Percentiles rank a stretch among this genome's conserved stretches.
phyloP scores from a whole-genome alignment of 2,113 vertebrate genomes.

The Tragelaphus scriptus region DNA sequence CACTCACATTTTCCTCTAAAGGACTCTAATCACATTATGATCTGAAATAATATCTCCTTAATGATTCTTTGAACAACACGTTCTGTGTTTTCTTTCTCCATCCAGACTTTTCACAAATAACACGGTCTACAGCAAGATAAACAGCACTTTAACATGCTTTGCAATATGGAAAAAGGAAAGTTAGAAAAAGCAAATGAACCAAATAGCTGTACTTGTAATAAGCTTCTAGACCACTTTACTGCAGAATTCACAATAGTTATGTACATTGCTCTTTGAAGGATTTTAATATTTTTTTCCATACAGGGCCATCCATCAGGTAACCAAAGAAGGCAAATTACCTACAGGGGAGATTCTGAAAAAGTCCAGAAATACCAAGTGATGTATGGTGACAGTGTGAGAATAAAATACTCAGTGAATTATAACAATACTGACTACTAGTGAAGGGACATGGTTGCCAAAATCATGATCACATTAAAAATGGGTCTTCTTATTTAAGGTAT shows the following conservation, averaged over 20 bases:
- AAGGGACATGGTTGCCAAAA: not conserved
- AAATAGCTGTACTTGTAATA: constrained; percentile 22
- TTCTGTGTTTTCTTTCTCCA: constrained; percentile 58
- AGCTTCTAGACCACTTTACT: not conserved
- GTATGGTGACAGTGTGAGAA: not conserved
- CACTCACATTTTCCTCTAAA: constrained; percentile 42
- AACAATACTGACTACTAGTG: not conserved
- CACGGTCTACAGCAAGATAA: constrained; percentile 43
- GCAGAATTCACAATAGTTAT: constrained; percentile 5
- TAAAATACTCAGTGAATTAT: not conserved
- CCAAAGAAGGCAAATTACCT: constrained; percentile 43
- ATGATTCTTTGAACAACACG: constrained; percentile 50
- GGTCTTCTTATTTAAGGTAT: not conserved
- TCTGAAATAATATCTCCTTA: constrained; percentile 65
- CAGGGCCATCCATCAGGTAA: constrained; percentile 23
- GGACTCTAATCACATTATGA: constrained; percentile 52
- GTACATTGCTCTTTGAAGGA: constrained; percentile 27
- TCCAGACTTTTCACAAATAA: constrained; percentile 47
- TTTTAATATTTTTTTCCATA: constrained; percentile 16
- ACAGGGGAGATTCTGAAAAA: constrained; percentile 23
- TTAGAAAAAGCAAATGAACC: constrained; percentile 26
- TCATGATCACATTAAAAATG: not conserved
- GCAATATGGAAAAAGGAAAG: not conserved
- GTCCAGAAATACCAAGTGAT: not conserved
- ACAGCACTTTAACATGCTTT: constrained; percentile 25